Evolutionary conservation across 2,888 invertebrate genomes (phyloP).

Genomic region (Xestia ashworthii): DNA sequence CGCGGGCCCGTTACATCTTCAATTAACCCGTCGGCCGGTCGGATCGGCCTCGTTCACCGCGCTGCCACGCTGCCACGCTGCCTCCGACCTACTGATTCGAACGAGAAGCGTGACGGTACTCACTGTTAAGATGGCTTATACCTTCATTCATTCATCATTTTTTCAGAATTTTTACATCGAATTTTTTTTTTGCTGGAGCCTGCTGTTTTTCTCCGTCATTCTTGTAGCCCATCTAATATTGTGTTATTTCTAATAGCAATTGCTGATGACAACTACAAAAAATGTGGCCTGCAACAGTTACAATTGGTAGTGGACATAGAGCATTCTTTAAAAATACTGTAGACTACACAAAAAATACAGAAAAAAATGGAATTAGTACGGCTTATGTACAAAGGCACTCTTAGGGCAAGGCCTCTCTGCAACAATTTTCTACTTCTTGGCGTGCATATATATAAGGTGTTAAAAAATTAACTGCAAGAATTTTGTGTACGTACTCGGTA

Average conservation of each 20-base stretch:
- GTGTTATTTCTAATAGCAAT: neutral
- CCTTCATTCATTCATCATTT: too few relatives aligned
- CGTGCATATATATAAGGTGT: too few relatives aligned
- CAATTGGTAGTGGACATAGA: neutral
- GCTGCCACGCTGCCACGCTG: conserved; percentile 30
- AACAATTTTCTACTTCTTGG: neutral
- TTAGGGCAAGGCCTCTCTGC: neutral
- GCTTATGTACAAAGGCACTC: neutral
- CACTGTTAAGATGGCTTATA: conserved; percentile 2
- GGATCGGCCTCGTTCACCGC: conserved; percentile 55
- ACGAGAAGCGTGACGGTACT: conserved; percentile 52
- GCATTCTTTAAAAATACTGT: neutral
- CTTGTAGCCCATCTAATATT: neutral
- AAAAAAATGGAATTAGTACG: neutral
- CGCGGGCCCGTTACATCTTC: conserved; percentile 72
- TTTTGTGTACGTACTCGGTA: too few relatives aligned
- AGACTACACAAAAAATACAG: neutral
- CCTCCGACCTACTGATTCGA: conserved; percentile 42
- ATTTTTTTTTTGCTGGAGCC: neutral
- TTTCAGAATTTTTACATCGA: neutral
- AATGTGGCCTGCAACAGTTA: neutral
- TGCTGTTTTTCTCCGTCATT: neutral
- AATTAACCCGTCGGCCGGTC: conserved; percentile 69
- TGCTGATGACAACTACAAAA: neutral
- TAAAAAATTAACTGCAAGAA: too few relatives aligned